phyloP scores from a whole-genome alignment of 2,797 vertebrate genomes.

The Rhinogobio ventralis region DNA sequence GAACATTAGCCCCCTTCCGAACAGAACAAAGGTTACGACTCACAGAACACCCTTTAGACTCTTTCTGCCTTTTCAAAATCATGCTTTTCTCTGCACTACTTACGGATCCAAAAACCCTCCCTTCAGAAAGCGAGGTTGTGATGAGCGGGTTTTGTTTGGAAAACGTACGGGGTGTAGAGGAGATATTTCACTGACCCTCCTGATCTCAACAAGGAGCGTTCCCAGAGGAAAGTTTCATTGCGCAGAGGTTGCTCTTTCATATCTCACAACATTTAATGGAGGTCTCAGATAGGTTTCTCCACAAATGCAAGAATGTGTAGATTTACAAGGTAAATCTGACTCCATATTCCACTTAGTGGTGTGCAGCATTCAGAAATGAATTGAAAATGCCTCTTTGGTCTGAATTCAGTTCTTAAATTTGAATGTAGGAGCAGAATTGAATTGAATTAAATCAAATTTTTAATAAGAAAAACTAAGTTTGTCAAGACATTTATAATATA shows the following conservation, averaged over 20 bases:
- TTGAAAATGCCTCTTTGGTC: background rate
- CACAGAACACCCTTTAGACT: conserved; percentile 56
- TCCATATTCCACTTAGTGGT: background rate
- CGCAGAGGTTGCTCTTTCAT: background rate
- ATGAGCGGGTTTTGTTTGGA: conserved; percentile 47
- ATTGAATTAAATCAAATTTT: no score
- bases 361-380: background rate
- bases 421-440: background rate
- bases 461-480: background rate
- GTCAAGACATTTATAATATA: background rate
- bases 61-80: conserved; percentile 50
- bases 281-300: background rate
- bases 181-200: conserved; percentile 36
- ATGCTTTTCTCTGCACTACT: conserved; percentile 58
- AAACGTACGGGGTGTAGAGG: background rate
- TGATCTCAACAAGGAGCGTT: background rate
- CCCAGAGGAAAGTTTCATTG: background rate
- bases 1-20: conserved; percentile 63
- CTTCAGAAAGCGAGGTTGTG: conserved; percentile 46
- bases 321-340: background rate
- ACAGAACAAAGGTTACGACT: conserved; percentile 65
- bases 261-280: background rate
- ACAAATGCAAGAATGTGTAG: no score
- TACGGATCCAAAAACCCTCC: conserved; percentile 58
- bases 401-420: background rate